Percentiles rank a stretch among this genome's conserved stretches.
These are phyloP conservation scores for Bubo blakistoni DNA, from an alignment of 2,113 vertebrate genomes.

Conservation along the genomic window DNA sequence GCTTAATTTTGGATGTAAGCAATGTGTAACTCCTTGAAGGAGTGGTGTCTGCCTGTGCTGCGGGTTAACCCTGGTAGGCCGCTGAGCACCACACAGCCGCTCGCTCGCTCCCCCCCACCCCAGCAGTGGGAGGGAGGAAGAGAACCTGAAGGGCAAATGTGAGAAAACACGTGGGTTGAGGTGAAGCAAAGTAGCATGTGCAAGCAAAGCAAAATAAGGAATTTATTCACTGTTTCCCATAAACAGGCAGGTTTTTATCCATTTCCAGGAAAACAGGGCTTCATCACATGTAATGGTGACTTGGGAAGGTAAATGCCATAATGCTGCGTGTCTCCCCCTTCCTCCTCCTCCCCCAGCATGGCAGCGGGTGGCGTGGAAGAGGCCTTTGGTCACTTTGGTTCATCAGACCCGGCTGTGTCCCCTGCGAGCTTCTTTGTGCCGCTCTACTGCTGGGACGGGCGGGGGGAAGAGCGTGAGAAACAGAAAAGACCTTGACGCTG, in stretches of 20 bases:
- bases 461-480: background rate
- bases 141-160: background rate
- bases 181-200: background rate
- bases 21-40: background rate
- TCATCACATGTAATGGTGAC: rapidly evolving
- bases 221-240: background rate
- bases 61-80: background rate
- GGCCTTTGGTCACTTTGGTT: background rate
- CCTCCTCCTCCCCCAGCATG: background rate
- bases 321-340: rapidly evolving
- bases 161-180: background rate
- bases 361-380: too few relatives aligned
- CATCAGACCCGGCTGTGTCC: background rate
- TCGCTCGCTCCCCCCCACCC: rapidly evolving
- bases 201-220: background rate
- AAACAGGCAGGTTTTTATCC: background rate
- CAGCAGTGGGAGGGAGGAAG: too few relatives aligned
- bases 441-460: rapidly evolving
- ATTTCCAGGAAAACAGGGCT: background rate
- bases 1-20: background rate
- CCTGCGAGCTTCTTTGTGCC: background rate
- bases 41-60: background rate
- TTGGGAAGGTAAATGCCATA: background rate
- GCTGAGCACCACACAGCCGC: background rate
- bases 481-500: background rate